A percentile compares a stretch with the other conserved stretches of the same genome.
Evolutionary conservation across 2,113 vertebrate species (phyloP).

Genomic region (Notechis scutatus): DNA sequence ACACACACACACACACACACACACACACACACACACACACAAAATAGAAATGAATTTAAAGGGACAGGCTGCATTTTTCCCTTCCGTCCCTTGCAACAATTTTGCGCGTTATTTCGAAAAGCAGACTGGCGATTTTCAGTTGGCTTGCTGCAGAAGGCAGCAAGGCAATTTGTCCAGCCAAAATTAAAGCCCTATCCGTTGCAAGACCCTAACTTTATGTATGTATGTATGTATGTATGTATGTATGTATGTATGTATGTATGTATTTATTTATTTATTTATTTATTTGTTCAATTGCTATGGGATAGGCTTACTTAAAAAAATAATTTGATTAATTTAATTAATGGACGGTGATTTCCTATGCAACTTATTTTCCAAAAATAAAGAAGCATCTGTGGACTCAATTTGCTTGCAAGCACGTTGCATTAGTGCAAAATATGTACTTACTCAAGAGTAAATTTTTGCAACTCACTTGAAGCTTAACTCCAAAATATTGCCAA

Average conservation of each 20-base stretch:
- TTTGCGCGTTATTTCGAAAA: background rate
- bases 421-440: background rate
- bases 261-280: background rate
- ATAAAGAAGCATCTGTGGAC: background rate
- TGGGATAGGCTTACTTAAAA: background rate
- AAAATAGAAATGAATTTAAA: conserved; percentile 21
- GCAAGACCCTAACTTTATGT: background rate
- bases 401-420: background rate
- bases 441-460: background rate
- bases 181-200: background rate
- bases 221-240: too few species aligned
- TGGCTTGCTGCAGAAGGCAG: background rate
- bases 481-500: background rate
- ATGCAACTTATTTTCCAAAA: background rate
- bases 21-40: too few species aligned
- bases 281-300: background rate
- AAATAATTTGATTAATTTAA: background rate
- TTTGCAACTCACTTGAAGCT: background rate
- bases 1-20: too few species aligned
- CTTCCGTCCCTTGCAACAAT: background rate
- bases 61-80: background rate
- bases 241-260: too few species aligned
- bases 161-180: background rate
- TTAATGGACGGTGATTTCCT: background rate
- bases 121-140: background rate